Percentiles rank a stretch among this genome's conserved stretches.
These are phyloP conservation scores for Leptoteleia sp. DNA, from an alignment of 1,140 invertebrate species.

Conservation along the genomic window DNA sequence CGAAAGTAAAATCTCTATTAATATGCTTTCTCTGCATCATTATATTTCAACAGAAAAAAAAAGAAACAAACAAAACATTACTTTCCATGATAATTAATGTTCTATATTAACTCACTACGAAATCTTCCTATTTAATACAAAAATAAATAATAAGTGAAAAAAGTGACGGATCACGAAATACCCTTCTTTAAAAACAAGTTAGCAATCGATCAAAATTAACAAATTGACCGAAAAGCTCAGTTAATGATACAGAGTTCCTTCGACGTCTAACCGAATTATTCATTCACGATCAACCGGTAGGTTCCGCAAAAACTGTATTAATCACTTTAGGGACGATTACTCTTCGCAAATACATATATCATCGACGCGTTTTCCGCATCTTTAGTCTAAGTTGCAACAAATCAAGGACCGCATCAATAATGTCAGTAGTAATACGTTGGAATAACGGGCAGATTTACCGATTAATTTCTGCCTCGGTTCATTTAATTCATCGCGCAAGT, in stretches of 20 bases:
- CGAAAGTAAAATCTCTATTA: too few relatives aligned
- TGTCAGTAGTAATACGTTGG: conserved; percentile 3
- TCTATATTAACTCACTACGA: too few relatives aligned
- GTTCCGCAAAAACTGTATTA: conserved; percentile 1
- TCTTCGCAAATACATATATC: conserved; percentile 5
- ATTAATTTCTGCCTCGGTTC: conserved; percentile 38
- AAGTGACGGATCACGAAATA: too few relatives aligned
- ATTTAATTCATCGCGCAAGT: conserved; percentile 35
- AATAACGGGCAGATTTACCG: conserved; percentile 39
- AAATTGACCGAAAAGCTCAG: not conserved
- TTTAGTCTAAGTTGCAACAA: conserved; percentile 15
- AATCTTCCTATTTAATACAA: too few relatives aligned
- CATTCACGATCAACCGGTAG: not conserved
- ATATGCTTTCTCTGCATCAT: too few relatives aligned
- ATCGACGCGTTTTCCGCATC: not conserved
- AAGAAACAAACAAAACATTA: too few relatives aligned
- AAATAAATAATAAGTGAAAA: too few relatives aligned
- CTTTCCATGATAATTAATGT: too few relatives aligned
- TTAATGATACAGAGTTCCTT: not conserved
- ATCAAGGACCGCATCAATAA: conserved; percentile 19
- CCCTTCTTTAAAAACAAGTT: too few relatives aligned
- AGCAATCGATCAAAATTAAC: not conserved
- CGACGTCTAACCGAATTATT: not conserved
- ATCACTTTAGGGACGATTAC: conserved; percentile 1
- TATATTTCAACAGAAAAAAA: too few relatives aligned